phyloP scores from a whole-genome alignment of 2,888 invertebrate species.

The Sialis fuliginosa region DNA sequence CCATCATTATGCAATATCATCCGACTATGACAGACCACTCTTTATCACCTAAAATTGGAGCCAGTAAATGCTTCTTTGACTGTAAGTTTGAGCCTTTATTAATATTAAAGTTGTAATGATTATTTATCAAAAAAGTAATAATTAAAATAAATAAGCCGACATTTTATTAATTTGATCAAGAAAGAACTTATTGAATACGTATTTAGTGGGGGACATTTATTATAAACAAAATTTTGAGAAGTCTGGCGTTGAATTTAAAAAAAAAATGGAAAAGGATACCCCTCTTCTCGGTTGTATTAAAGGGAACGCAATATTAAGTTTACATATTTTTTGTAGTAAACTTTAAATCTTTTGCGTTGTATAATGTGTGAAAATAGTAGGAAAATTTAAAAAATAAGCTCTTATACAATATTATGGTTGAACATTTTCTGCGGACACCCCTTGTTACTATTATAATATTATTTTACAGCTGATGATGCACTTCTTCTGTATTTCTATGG shows the following conservation, averaged over 20 bases:
- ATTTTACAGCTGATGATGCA: slow-evolving; percentile 32
- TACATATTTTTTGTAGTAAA: too few species aligned
- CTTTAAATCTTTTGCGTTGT: too few species aligned
- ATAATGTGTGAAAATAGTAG: too few species aligned
- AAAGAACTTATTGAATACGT: too few species aligned
- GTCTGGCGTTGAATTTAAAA: too few species aligned
- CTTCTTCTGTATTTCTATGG: slow-evolving; percentile 43
- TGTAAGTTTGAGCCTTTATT: slow-evolving; percentile 26
- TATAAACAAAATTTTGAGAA: too few species aligned
- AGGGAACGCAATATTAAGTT: too few species aligned
- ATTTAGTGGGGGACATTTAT: too few species aligned
- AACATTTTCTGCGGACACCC: not conserved
- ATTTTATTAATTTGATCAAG: too few species aligned
- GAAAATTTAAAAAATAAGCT: not conserved
- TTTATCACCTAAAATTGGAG: slow-evolving; percentile 37
- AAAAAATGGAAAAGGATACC: too few species aligned
- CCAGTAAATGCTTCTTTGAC: slow-evolving; percentile 40
- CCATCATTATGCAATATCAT: slow-evolving; percentile 35
- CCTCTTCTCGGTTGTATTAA: too few species aligned
- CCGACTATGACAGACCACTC: slow-evolving; percentile 41
- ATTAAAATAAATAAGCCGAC: too few species aligned
- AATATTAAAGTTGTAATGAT: not conserved
- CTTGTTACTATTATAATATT: not conserved
- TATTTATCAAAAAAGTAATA: not conserved
- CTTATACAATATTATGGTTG: not conserved